phyloP scores from a whole-genome alignment of 2,797 vertebrate species.

The Spea hammondii region DNA sequence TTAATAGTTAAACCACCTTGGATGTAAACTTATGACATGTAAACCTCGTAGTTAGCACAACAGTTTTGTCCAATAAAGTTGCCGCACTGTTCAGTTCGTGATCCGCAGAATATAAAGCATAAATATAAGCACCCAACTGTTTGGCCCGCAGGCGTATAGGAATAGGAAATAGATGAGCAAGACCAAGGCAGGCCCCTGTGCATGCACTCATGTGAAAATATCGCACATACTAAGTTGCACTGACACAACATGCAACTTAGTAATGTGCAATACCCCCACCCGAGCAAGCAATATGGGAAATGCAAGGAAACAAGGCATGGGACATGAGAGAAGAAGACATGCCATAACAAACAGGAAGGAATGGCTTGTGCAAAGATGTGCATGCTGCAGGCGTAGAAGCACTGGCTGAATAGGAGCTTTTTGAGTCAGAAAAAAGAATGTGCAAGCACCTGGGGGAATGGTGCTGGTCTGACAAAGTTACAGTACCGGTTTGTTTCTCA shows the following conservation, averaged over 20 bases:
- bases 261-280: constrained; percentile 82
- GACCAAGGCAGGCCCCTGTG: constrained; percentile 74
- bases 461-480: too few species aligned
- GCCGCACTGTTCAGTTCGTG: too few species aligned
- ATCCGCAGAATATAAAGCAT: too few species aligned
- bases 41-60: too few species aligned
- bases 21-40: too few species aligned
- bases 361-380: constrained; percentile 61
- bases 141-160: neutral
- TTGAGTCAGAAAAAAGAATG: too few species aligned
- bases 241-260: constrained; percentile 82
- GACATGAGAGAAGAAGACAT: constrained; percentile 72
- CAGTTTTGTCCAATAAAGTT: too few species aligned
- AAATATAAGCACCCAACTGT: neutral
- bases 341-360: constrained; percentile 63
- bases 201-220: constrained; percentile 83
- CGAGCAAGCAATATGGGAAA: constrained; percentile 75
- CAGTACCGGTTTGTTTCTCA: too few species aligned
- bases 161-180: constrained; percentile 50
- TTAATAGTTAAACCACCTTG: too few species aligned
- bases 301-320: constrained; percentile 68
- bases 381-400: constrained; percentile 3
- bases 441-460: too few species aligned
- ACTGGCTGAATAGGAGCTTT: too few species aligned
- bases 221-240: constrained; percentile 83